Base-by-base conservation (phyloP, 2,888 invertebrate species). In the Agrotis segetum region DNA sequence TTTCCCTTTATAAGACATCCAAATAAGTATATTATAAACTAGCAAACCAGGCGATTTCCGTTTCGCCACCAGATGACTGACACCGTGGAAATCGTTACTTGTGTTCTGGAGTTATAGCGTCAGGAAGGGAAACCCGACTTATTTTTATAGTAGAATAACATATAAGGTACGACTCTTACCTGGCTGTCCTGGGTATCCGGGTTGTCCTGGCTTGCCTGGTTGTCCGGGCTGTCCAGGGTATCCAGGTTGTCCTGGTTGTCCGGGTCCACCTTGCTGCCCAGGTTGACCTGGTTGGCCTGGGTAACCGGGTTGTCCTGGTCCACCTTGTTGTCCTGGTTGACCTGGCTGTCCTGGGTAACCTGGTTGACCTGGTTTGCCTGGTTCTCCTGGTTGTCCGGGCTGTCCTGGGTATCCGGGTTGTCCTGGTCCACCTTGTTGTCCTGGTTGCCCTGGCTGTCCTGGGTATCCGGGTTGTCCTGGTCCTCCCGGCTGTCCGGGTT, bases 341-440 rank as follows among this genome's bases (percentile, higher is more conserved):
- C 69, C 75, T 11, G 79, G 71, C 0, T 72, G 17, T 0, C 79
- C 79, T 0, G 71, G 69, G 0, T 68, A 19, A 19, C 74, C 81
- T 0, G 81, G 81, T 0, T 77, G 9, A 11, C 69, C 75, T 13
- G 79, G 71, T 0, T 72, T 14, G 1, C 74, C 74, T 0, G 71
- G 67, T 0, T 55, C 3, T 1, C 71, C 71, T 3, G 60, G 67
- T 0, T 67, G 5, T 0, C 52, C 70, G 14, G 69, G 74, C 0
- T 62, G 24, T 40, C 61, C 74, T 1, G 74, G 74, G 0, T 67
- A 2, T 2, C 59, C 71, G 0, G 63, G 71, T 3, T 63, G 0
- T 0, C 70, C 74, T 11, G 74, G 56, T 0, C 61, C 1, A 0
- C 61, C 70, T 1, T 70, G 71, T 2, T 50, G 6, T 0, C 67